phyloP scores from a whole-genome alignment of 2,888 invertebrate species.

The Ptycholaimellus sp. region DNA sequence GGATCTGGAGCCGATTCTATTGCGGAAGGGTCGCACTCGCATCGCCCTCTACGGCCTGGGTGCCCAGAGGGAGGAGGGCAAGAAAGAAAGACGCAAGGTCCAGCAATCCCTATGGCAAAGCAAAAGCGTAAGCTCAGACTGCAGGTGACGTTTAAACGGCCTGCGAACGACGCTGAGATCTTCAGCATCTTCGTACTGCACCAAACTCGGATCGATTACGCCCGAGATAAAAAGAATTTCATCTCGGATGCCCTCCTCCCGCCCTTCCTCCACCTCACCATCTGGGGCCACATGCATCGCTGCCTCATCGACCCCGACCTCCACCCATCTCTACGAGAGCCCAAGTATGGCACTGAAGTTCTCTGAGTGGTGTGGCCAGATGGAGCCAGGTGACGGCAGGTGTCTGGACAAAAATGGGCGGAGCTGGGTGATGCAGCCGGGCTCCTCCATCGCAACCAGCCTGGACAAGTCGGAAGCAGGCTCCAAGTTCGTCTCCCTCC shows the following conservation, averaged over 20 bases:
- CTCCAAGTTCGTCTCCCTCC: conserved; percentile 53
- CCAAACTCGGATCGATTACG: conserved; percentile 56
- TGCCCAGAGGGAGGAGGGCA: conserved; percentile 65
- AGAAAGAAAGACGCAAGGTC: too few relatives aligned
- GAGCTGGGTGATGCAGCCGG: conserved; percentile 32
- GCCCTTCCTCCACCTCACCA: conserved; percentile 56
- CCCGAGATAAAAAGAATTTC: conserved; percentile 37
- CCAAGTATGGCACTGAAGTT: too few relatives aligned
- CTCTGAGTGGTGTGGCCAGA: too few relatives aligned
- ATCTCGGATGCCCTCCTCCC: conserved; percentile 56
- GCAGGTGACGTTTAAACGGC: conserved; percentile 15
- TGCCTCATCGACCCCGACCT: too few relatives aligned
- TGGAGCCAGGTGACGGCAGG: too few relatives aligned
- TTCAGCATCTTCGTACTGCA: conserved; percentile 76
- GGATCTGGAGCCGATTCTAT: conserved; percentile 12
- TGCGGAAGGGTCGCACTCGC: conserved; percentile 39
- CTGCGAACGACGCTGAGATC: conserved; percentile 33
- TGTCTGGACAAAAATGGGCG: too few relatives aligned
- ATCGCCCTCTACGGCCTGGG: conserved; percentile 80
- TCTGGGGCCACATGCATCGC: conserved; percentile 97
- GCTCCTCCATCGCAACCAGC: conserved; percentile 74
- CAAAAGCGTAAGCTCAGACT: conserved; percentile 8
- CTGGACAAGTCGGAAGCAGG: conserved; percentile 55
- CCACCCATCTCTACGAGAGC: too few relatives aligned
- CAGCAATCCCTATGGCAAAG: conserved; percentile 11